phyloP scores from a whole-genome alignment of 2,797 vertebrate genomes.

The Eremophila alpestris region DNA sequence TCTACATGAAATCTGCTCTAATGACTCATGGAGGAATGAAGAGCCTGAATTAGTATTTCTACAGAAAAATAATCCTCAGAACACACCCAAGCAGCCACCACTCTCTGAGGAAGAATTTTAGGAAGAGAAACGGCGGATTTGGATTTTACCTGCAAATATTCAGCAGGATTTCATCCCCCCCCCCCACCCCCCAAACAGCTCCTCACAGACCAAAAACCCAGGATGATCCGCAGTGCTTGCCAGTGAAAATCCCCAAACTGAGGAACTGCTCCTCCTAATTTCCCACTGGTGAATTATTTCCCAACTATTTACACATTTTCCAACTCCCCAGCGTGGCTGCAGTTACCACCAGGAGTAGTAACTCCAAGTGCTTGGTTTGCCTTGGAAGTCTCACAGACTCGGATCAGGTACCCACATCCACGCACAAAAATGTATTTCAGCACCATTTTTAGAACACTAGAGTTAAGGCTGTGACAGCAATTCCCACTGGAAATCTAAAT shows the following conservation, averaged over 20 bases:
- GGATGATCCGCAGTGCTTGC: neutral
- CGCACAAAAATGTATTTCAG: slow-evolving; percentile 47
- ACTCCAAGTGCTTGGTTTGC: neutral
- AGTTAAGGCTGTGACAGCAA: slow-evolving; percentile 67
- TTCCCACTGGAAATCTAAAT: slow-evolving; percentile 36
- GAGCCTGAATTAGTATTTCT: neutral
- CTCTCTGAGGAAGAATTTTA: neutral
- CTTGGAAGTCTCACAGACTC: neutral
- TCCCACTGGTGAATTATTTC: neutral
- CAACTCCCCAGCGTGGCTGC: neutral
- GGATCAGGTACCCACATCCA: neutral
- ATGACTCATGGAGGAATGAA: slow-evolving; percentile 3
- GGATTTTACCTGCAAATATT: neutral
- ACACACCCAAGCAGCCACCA: neutral
- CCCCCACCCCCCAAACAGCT: neutral
- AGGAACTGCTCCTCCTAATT: neutral
- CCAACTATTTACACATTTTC: neutral
- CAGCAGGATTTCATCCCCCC: neutral
- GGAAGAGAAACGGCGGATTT: neutral
- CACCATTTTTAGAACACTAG: slow-evolving; percentile 54
- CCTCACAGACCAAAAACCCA: neutral
- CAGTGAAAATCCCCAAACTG: neutral
- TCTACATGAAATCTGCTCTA: slow-evolving; percentile 14
- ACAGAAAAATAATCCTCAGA: neutral
- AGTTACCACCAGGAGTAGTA: neutral